These are phyloP conservation scores for Pogonocherus hispidulus DNA, from an alignment of 2,888 invertebrate species.

Conservation along the genomic window DNA sequence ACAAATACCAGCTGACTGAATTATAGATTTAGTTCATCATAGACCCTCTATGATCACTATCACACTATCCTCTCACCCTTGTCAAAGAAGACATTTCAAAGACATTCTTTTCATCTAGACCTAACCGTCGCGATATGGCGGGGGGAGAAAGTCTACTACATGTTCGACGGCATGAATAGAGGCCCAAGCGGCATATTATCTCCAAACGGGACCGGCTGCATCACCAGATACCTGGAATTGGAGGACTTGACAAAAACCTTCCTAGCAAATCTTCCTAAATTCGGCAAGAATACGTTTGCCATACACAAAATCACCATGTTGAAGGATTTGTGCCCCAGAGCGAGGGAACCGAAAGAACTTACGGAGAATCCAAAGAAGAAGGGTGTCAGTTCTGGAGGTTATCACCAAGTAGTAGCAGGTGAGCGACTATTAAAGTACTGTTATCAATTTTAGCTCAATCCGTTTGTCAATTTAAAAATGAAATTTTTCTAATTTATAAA, in stretches of 20 bases:
- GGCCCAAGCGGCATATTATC: conserved; percentile 64
- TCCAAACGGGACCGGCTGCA: conserved; percentile 64
- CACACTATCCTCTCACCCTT: too few species aligned
- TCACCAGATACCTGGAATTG: conserved; percentile 62
- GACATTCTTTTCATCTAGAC: conserved; percentile 36
- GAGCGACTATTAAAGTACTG: too few species aligned
- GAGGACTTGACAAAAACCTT: conserved; percentile 59
- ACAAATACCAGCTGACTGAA: too few species aligned
- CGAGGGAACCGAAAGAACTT: conserved; percentile 54
- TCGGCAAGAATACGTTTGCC: conserved; percentile 60
- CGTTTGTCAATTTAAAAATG: too few species aligned
- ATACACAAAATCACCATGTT: conserved; percentile 58
- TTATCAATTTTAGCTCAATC: too few species aligned
- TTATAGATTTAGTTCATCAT: too few species aligned
- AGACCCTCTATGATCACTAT: too few species aligned
- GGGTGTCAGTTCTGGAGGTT: conserved; percentile 47
- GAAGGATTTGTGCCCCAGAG: conserved; percentile 55
- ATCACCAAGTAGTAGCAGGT: conserved; percentile 51
- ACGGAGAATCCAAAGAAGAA: conserved; percentile 45
- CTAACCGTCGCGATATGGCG: conserved; percentile 67
- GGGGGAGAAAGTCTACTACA: conserved; percentile 65
- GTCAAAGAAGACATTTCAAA: too few species aligned
- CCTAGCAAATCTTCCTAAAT: conserved; percentile 58
- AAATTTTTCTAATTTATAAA: too few species aligned
- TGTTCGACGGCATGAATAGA: conserved; percentile 69